Conservation (phyloP, 2,113 vertebrate species). For the Dicentrarchus labrax region DNA sequence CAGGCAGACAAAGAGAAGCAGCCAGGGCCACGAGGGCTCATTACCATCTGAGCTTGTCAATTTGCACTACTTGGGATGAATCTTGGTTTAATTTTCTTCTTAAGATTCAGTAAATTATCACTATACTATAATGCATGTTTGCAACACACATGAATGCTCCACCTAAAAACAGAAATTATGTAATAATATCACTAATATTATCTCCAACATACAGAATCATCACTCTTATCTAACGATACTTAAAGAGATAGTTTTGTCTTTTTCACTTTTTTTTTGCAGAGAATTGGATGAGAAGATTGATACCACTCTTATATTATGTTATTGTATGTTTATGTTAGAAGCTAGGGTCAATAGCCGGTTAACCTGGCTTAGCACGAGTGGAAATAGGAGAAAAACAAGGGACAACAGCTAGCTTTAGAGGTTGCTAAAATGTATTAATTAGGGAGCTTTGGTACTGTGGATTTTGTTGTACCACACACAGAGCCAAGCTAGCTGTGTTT, state of each 20-base stretch:
- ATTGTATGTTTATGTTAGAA: too few species aligned
- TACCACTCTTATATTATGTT: too few species aligned
- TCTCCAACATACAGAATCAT: not conserved
- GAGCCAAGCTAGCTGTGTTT: too few species aligned
- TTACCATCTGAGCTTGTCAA: not conserved
- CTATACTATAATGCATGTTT: not conserved
- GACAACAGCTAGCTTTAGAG: too few species aligned
- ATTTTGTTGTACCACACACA: too few species aligned
- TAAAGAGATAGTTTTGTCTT: not conserved
- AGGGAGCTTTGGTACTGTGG: too few species aligned
- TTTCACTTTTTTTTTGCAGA: not conserved
- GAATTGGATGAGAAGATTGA: not conserved
- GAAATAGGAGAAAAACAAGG: too few species aligned
- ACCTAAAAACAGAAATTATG: not conserved
- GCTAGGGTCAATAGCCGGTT: too few species aligned
- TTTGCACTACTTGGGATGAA: not conserved
- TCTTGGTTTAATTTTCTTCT: not conserved
- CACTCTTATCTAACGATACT: not conserved
- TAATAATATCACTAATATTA: too few species aligned
- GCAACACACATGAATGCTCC: not conserved
- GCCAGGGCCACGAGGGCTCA: not conserved
- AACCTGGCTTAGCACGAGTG: too few species aligned
- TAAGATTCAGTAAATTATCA: too few species aligned
- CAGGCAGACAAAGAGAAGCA: slow-evolving; percentile 34
- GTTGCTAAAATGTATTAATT: too few species aligned